Evolutionary conservation across 2,797 vertebrate genomes (phyloP).

Genomic region (Sebastes steindachneri): DNA sequence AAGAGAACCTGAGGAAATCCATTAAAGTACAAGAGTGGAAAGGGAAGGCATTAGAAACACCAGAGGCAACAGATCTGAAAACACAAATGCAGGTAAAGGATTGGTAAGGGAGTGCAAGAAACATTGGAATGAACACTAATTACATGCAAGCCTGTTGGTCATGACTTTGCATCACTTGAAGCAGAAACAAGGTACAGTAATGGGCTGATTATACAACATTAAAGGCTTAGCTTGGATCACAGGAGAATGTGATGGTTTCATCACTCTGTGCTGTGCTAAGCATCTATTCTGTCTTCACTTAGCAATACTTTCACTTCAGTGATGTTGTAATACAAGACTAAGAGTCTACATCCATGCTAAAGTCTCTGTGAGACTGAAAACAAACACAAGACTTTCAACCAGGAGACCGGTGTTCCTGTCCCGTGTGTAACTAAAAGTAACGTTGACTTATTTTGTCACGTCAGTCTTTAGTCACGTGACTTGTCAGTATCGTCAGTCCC

Average conservation of each 20-base stretch:
- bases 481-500: too few species aligned
- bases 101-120: not conserved
- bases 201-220: slow-evolving; percentile 4
- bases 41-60: not conserved
- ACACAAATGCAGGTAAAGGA: not conserved
- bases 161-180: not conserved
- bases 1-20: not conserved
- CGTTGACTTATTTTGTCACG: too few species aligned
- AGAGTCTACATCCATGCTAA: not conserved
- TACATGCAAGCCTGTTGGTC: not conserved
- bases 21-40: not conserved
- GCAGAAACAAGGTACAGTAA: slow-evolving; percentile 5
- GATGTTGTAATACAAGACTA: not conserved
- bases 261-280: not conserved
- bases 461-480: too few species aligned
- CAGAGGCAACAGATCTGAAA: slow-evolving; percentile 4
- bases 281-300: not conserved
- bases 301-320: not conserved
- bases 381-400: too few species aligned
- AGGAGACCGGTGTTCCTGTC: too few species aligned
- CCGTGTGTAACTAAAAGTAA: too few species aligned
- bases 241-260: not conserved
- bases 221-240: not conserved
- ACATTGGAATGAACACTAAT: not conserved
- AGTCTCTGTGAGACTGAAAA: not conserved